Evolutionary conservation across 2,797 vertebrate genomes (phyloP).

Genomic region (Helarctos malayanus): DNA sequence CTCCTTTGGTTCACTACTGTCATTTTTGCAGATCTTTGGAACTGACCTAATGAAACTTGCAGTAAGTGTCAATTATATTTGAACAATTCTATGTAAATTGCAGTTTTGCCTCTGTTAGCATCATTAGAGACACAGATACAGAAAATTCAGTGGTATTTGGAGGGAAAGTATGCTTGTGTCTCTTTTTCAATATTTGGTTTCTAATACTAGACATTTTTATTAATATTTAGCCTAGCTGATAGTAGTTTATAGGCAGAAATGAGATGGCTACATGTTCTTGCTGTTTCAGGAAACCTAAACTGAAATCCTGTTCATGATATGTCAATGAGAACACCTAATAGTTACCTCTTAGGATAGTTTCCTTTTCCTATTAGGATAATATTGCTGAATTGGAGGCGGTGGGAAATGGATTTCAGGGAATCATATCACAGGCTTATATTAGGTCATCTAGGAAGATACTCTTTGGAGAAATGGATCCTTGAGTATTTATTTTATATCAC

Average conservation of each 20-base stretch:
- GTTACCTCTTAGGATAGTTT: conserved; percentile 39
- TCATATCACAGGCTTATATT: conserved; percentile 47
- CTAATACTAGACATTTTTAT: not conserved
- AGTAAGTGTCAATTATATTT: conserved; percentile 77
- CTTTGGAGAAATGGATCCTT: conserved; percentile 41
- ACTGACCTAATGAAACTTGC: conserved; percentile 78
- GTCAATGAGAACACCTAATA: not conserved
- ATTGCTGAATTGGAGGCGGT: not conserved
- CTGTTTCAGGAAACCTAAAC: conserved; percentile 53
- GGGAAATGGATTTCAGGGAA: not conserved
- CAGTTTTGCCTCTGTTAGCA: conserved; percentile 65
- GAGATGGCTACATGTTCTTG: conserved; percentile 4
- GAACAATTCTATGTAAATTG: conserved; percentile 73
- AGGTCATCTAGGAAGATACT: not conserved
- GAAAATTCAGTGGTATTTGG: conserved; percentile 70
- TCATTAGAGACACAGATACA: conserved; percentile 72
- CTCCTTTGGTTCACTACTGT: conserved; percentile 77
- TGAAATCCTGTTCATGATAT: conserved; percentile 10
- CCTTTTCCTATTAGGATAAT: conserved; percentile 7
- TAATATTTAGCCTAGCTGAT: conserved; percentile 65
- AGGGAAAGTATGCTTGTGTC: not conserved
- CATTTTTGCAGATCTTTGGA: conserved; percentile 81
- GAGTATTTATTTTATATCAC: conserved; percentile 67
- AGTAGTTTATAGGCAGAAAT: conserved; percentile 66
- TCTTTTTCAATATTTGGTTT: conserved; percentile 74